Percentiles rank a stretch among this genome's conserved stretches.
phyloP scores from a whole-genome alignment of 1,140 invertebrate species.

The Bombus waltoni region DNA sequence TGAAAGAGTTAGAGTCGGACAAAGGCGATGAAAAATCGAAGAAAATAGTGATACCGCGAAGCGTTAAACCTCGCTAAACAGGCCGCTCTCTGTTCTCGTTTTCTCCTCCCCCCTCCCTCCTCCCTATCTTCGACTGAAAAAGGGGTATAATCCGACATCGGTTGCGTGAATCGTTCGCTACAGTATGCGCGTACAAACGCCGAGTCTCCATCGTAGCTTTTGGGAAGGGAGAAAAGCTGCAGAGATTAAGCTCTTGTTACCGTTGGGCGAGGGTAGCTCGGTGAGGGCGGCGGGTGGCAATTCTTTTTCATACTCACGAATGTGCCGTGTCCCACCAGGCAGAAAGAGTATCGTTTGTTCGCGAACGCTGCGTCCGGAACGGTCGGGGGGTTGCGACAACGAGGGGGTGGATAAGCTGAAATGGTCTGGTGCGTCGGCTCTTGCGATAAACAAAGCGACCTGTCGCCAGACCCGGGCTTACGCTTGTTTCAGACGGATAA shows the following conservation, averaged over 20 bases:
- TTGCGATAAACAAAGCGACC: conserved; percentile 41
- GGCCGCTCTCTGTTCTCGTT: background rate
- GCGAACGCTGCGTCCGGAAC: conserved; percentile 14
- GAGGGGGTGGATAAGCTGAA: conserved; percentile 43
- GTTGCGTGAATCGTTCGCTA: conserved; percentile 27
- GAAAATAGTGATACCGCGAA: background rate
- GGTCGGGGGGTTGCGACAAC: background rate
- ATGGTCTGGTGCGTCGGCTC: conserved; percentile 42
- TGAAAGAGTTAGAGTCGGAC: background rate
- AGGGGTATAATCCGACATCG: conserved; percentile 36
- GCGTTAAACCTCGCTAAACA: conserved; percentile 10
- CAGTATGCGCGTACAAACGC: background rate
- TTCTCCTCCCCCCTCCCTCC: background rate
- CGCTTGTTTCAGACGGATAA: conserved; percentile 29
- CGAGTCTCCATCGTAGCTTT: conserved; percentile 11
- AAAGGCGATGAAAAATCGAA: background rate
- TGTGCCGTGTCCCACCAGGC: conserved; percentile 38
- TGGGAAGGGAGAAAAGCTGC: conserved; percentile 47
- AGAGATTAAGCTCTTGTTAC: conserved; percentile 64
- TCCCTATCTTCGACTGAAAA: conserved; percentile 17
- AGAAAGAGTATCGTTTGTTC: conserved; percentile 51
- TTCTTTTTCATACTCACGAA: conserved; percentile 52
- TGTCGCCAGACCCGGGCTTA: conserved; percentile 17
- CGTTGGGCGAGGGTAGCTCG: background rate
- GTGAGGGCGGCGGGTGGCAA: background rate